A percentile compares a stretch with the other conserved stretches of the same genome.
Conservation (phyloP, 2,888 invertebrate genomes). For the Zhuqinia jingwanae region DNA sequence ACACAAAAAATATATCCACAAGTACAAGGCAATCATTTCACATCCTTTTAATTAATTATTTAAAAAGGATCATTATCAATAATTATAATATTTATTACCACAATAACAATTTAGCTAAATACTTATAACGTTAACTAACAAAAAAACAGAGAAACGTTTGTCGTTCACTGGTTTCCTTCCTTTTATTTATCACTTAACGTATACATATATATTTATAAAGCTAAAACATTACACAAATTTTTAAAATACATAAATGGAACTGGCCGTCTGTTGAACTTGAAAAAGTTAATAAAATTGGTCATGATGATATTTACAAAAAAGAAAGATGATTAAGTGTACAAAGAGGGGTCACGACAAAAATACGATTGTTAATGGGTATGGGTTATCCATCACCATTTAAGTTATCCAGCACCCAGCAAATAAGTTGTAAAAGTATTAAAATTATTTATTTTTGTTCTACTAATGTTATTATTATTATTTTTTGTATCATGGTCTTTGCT, state of each 20-base stretch:
- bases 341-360: not conserved
- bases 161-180: conserved; percentile 35
- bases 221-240: not conserved
- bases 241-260: conserved; percentile 26
- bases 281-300: too few relatives aligned
- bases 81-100: not conserved
- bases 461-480: too few relatives aligned
- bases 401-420: too few relatives aligned
- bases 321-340: not conserved
- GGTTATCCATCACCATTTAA: too few relatives aligned
- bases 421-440: too few relatives aligned
- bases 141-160: conserved; percentile 27
- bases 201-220: too few relatives aligned
- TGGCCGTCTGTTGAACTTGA: not conserved
- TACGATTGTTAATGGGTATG: too few relatives aligned
- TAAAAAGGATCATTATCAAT: too few relatives aligned
- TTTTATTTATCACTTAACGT: conserved; percentile 13
- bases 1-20: not conserved
- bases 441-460: too few relatives aligned
- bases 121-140: conserved; percentile 2
- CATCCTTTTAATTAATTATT: too few relatives aligned
- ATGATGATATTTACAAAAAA: too few relatives aligned
- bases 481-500: too few relatives aligned
- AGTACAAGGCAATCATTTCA: not conserved
- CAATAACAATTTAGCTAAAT: not conserved